phyloP scores from a whole-genome alignment of 2,113 vertebrate species.

The Gulo gulo region DNA sequence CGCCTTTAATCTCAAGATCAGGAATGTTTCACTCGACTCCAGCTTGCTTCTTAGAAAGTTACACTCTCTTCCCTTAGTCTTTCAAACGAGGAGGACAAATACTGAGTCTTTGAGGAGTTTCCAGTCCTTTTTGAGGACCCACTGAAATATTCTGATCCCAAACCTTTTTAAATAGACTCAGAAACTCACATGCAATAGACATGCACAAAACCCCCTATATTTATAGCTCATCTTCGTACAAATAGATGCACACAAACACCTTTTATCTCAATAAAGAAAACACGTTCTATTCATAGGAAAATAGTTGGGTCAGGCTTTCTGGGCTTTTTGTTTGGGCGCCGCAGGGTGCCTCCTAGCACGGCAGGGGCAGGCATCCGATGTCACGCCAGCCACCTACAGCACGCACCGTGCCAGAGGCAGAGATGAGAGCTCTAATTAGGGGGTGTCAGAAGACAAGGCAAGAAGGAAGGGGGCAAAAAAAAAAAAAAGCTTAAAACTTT shows the following conservation, averaged over 20 bases:
- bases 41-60: slow-evolving; percentile 31
- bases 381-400: slow-evolving; percentile 73
- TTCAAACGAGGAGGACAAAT: not conserved
- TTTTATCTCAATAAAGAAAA: slow-evolving; percentile 72
- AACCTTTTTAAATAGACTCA: not conserved
- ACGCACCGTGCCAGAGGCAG: slow-evolving; percentile 60
- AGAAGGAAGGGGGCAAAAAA: slow-evolving; percentile 11
- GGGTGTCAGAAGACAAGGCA: slow-evolving; percentile 74
- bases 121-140: not conserved
- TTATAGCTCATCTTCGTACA: slow-evolving; percentile 52
- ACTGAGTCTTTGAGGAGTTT: not conserved
- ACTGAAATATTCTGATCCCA: slow-evolving; percentile 16
- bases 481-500: slow-evolving; percentile 39
- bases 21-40: not conserved
- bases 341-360: slow-evolving; percentile 59
- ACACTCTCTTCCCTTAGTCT: not conserved
- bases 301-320: slow-evolving; percentile 70
- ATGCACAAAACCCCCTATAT: not conserved
- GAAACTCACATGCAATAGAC: not conserved
- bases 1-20: not conserved
- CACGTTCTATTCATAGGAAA: slow-evolving; percentile 75
- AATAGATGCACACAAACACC: slow-evolving; percentile 34
- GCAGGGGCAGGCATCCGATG: slow-evolving; percentile 70
- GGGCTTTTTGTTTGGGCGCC: slow-evolving; percentile 78
- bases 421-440: slow-evolving; percentile 79